Evolutionary conservation across 2,888 invertebrate species (phyloP), one percentile per base, ranked within the genome.

Genomic region (Hemicrepidius hirtus): DNA sequence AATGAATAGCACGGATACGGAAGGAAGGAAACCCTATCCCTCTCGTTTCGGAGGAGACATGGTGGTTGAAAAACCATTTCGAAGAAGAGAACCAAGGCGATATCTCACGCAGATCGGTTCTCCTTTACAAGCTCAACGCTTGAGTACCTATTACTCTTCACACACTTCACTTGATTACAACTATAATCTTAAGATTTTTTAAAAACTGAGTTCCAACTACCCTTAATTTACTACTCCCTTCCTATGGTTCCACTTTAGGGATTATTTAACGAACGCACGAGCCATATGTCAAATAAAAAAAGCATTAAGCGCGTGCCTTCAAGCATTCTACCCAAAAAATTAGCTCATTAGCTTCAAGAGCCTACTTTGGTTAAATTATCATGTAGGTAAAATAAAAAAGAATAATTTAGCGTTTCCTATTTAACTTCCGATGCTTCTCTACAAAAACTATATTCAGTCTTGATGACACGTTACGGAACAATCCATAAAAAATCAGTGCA

Each of bases 51-150:
- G 82, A 81, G 82, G 82, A 81, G 83, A 83, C 82, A 83, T 82
- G 83, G 84, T 83, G 84, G 84, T 83, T 84, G 77, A 80, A 77
- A 77, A 78, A 77, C 73, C 68, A 76, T 66, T 77, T 75, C 50
- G 75, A 73, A 73, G 75, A 67, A 67, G 77, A 81, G 79, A 80
- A 81, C 78, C 70, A 80, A 80, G 73, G 49, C 13, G 79, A 82
- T 82, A 84, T 85, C 85, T 85, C 84, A 84, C 84, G 84, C 81
- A 79, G 84, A 84, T 84, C 84, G 79, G 62, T 76, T 78, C 78
- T 75, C 67, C 63, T 18, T 24, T 24, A 9, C 32, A 9, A 32
- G 32, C 28, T 40, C 12, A 12, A 40, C n/a, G 59, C 74, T 68
- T 73, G 64, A 60, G 71, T 65, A 70, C 59, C n/a, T n/a, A n/a